These are phyloP conservation scores for Drosophila bocqueti DNA, from an alignment of 1,140 invertebrate genomes.

Conservation along the genomic window DNA sequence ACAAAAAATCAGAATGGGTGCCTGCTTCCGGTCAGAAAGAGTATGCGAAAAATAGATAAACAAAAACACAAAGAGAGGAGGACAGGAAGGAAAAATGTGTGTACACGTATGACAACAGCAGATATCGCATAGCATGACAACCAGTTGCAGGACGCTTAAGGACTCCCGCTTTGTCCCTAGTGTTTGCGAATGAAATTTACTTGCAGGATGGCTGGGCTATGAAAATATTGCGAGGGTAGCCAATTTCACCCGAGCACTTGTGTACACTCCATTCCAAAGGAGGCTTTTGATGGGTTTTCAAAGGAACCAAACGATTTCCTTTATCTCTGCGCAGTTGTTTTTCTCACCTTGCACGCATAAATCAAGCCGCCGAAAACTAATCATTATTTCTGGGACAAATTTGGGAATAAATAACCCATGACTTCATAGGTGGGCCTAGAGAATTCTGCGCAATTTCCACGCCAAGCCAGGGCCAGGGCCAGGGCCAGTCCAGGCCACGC, in stretches of 20 bases:
- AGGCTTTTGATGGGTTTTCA: slow-evolving; percentile 22
- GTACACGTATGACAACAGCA: slow-evolving; percentile 59
- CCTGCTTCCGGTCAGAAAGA: slow-evolving; percentile 22
- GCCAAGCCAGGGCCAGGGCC: neutral
- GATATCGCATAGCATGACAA: slow-evolving; percentile 64
- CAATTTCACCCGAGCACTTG: slow-evolving; percentile 48
- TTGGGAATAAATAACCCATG: slow-evolving; percentile 49
- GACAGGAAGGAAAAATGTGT: slow-evolving; percentile 7
- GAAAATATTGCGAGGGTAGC: slow-evolving; percentile 47
- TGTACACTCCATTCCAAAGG: slow-evolving; percentile 50
- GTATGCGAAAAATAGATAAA: slow-evolving; percentile 16
- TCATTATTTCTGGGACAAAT: slow-evolving; percentile 32
- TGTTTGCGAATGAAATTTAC: slow-evolving; percentile 52
- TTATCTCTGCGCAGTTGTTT: slow-evolving; percentile 2
- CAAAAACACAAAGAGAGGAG: slow-evolving; percentile 1
- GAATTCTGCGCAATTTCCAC: slow-evolving; percentile 38
- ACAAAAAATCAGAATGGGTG: neutral
- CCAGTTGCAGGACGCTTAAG: slow-evolving; percentile 34
- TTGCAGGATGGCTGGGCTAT: slow-evolving; percentile 20
- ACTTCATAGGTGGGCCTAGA: slow-evolving; percentile 28
- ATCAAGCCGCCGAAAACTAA: slow-evolving; percentile 30
- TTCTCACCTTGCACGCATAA: slow-evolving; percentile 7
- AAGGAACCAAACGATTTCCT: slow-evolving; percentile 6
- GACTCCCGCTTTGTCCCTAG: slow-evolving; percentile 22
- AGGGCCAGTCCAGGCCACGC: neutral